Evolutionary conservation across 2,888 invertebrate genomes (phyloP), one percentile per base, ranked within the genome.

Genomic region (Archips crataeganus): DNA sequence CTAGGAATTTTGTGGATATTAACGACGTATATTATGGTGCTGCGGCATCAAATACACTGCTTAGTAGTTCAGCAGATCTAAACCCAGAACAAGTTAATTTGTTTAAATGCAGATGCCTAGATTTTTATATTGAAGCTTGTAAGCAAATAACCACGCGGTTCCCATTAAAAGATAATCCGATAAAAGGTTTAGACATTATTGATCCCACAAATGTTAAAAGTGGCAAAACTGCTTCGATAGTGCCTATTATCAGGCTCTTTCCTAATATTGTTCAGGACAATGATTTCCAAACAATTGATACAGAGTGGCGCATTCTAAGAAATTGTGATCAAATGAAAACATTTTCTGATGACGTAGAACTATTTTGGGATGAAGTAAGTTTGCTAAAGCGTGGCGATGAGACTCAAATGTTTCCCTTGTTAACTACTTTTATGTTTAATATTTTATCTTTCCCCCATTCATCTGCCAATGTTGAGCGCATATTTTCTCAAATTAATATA

Each of bases 91-190:
- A 60, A 11, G 34, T 60, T 8, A 34, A 60, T 34, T 11, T 39
- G 60, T 60, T 60, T 60, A 13, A 8, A 60, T 60, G 34, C 34
- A 11, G 36, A 4, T 34, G 13, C 13, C 36, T 60, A n/a, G 60
- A 60, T 60, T 60, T 60, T 39, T 60, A 60, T 11, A 39, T 60
- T 0, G 60, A 60, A 60, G 60, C 60, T 60, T 60, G 60, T 60
- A 5, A n/a, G 13, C 60, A 60, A 60, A 60, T 60, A 60, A 69
- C 70, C 66, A 74, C 13, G 66, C 49, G 49, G n/a, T 49, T 71
- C 32, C 74, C 67, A 75, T 71, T 75, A 42, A 77, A 76, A 77
- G 65, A 76, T 76, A 76, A 76, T 23, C 59, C 75, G 6, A 49
- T 49, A n/a, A 77, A 75, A 74, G 76, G 65, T 75, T 71, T 74